Conservation (phyloP, 1,140 invertebrate genomes). For the Diorhabda carinulata region DNA sequence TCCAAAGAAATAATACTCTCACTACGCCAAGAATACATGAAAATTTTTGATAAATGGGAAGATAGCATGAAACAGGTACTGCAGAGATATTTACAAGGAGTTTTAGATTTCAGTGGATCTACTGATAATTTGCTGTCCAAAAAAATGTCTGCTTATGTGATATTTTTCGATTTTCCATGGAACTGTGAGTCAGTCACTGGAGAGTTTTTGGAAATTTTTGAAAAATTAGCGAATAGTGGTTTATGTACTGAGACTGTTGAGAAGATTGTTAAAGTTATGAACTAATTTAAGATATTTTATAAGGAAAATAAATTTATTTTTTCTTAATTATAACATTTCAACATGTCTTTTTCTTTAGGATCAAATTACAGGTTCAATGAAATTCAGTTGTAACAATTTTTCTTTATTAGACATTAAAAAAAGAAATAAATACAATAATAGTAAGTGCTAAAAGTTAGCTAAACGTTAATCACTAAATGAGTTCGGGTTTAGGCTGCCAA, state of each 20-base stretch:
- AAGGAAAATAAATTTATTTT: too few species aligned
- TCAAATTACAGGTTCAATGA: too few species aligned
- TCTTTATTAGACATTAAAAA: slow-evolving; percentile 21
- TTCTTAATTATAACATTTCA: too few species aligned
- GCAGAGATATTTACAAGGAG: slow-evolving; percentile 49
- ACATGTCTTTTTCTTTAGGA: too few species aligned
- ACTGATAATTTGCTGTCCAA: slow-evolving; percentile 40
- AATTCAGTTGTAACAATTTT: not conserved
- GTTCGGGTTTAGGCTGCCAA: slow-evolving; percentile 17
- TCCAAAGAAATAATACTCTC: slow-evolving; percentile 52
- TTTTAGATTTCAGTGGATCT: slow-evolving; percentile 27
- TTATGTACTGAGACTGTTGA: slow-evolving; percentile 20
- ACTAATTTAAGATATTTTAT: too few species aligned
- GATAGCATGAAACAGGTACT: slow-evolving; percentile 49
- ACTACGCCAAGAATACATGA: slow-evolving; percentile 55
- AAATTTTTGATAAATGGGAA: slow-evolving; percentile 57
- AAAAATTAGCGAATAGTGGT: slow-evolving; percentile 15
- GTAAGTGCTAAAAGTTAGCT: slow-evolving; percentile 25
- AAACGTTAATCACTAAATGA: slow-evolving; percentile 19
- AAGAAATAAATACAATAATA: slow-evolving; percentile 24
- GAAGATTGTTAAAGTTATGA: slow-evolving; percentile 15
- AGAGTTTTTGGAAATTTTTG: slow-evolving; percentile 19
- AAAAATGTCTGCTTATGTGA: slow-evolving; percentile 56
- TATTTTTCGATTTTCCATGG: slow-evolving; percentile 58
- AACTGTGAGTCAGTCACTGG: slow-evolving; percentile 1